Evolutionary conservation across 2,888 invertebrate species (phyloP).

Genomic region (Gastrophysa polygoni): DNA sequence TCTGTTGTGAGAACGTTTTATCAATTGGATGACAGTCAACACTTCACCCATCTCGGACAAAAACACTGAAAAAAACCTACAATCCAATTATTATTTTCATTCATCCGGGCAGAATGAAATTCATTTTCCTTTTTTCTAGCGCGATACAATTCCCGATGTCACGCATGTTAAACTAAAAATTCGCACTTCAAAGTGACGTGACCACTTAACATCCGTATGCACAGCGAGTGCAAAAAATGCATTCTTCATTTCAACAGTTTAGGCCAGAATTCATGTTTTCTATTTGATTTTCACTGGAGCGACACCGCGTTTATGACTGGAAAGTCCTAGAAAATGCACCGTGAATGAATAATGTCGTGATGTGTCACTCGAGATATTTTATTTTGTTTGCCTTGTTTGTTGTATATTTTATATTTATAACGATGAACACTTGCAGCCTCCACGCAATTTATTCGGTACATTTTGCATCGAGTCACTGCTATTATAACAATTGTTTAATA

Average conservation of each 20-base stretch:
- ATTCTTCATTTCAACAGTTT: conserved; percentile 1
- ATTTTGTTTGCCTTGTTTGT: conserved; percentile 23
- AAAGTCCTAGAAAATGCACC: conserved; percentile 22
- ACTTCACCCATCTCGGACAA: not conserved
- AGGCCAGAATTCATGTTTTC: conserved; percentile 12
- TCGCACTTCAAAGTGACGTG: not conserved
- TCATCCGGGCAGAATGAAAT: not conserved
- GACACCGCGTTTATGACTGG: conserved; percentile 15
- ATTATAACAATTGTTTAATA: conserved; percentile 37
- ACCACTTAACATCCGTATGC: not conserved
- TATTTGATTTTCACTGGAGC: conserved; percentile 22
- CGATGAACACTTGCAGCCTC: conserved; percentile 33
- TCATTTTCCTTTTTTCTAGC: not conserved
- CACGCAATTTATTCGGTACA: conserved; percentile 36
- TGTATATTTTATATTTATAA: conserved; percentile 26
- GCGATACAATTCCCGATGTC: not conserved
- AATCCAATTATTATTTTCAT: conserved; percentile 1
- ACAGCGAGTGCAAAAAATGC: conserved; percentile 1
- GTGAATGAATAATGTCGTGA: conserved; percentile 24
- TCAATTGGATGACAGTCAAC: not conserved
- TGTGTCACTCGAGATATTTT: conserved; percentile 23
- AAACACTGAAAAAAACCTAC: not conserved
- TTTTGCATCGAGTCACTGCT: conserved; percentile 38
- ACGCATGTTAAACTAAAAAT: conserved; percentile 5
- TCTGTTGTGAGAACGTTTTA: not conserved